These are phyloP conservation scores for Cyrtorhinus lividipennis DNA, from an alignment of 1,140 invertebrate genomes.

Conservation along the genomic window DNA sequence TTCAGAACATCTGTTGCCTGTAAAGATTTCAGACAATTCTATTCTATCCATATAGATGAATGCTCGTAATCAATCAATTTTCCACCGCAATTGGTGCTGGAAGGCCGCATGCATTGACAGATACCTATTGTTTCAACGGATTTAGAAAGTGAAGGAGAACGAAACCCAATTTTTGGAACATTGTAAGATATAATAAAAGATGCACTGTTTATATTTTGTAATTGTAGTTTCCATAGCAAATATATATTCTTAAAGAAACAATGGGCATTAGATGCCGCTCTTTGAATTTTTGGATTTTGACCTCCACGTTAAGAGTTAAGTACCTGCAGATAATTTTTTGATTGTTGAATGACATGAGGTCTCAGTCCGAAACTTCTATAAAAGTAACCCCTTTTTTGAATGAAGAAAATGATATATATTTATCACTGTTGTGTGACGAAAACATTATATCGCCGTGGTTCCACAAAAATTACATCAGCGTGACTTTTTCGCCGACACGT, in stretches of 20 bases:
- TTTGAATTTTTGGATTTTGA: background rate
- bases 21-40: too few species aligned
- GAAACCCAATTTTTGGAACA: background rate
- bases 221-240: background rate
- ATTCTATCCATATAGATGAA: too few species aligned
- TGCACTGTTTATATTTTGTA: conserved; percentile 7
- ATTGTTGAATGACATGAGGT: background rate
- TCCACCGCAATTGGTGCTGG: background rate
- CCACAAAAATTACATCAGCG: background rate
- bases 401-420: background rate
- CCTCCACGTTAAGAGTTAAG: background rate
- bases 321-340: background rate
- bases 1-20: too few species aligned
- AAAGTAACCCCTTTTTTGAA: background rate
- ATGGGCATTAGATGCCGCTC: background rate
- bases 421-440: background rate
- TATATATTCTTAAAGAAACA: background rate
- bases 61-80: background rate
- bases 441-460: background rate
- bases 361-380: conserved; percentile 1
- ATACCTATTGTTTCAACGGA: background rate
- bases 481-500: too few species aligned
- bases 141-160: background rate
- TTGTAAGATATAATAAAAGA: background rate
- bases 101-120: background rate